Conservation (phyloP, 2,113 vertebrate genomes). For the Trogon surrucura region DNA sequence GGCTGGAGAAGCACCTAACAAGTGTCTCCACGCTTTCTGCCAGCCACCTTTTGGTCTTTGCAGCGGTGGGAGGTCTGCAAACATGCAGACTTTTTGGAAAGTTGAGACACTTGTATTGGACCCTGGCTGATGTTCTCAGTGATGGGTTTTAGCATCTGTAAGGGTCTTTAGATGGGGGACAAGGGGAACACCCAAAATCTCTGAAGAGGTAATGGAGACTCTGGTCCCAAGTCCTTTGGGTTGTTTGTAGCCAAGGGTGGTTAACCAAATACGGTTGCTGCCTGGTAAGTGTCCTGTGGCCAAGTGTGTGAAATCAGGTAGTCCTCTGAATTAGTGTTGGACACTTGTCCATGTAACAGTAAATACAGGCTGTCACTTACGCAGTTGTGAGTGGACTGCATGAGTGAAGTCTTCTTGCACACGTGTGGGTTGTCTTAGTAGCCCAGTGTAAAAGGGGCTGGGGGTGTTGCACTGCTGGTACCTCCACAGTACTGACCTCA, state of each 20-base stretch:
- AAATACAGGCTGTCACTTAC: background rate
- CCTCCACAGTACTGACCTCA: background rate
- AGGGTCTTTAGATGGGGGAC: background rate
- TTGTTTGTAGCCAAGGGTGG: background rate
- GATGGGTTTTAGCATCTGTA: background rate
- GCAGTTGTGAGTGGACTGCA: background rate
- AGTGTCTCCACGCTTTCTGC: background rate
- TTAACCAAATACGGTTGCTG: background rate
- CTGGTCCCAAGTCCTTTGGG: background rate
- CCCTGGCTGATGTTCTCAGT: background rate
- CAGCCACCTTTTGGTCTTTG: background rate
- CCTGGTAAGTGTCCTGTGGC: background rate
- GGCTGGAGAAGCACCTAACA: background rate
- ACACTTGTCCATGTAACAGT: background rate
- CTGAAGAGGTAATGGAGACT: background rate
- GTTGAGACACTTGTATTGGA: background rate
- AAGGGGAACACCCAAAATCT: background rate
- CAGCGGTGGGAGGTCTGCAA: background rate
- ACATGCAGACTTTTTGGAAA: background rate
- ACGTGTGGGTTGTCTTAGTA: background rate
- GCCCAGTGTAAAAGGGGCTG: background rate
- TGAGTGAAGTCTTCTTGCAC: background rate
- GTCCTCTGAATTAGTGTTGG: background rate
- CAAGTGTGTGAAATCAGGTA: background rate
- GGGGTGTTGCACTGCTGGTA: background rate